Evolutionary conservation across 2,797 vertebrate species (phyloP).

Genomic region (Cryptoblepharus egeriae): DNA sequence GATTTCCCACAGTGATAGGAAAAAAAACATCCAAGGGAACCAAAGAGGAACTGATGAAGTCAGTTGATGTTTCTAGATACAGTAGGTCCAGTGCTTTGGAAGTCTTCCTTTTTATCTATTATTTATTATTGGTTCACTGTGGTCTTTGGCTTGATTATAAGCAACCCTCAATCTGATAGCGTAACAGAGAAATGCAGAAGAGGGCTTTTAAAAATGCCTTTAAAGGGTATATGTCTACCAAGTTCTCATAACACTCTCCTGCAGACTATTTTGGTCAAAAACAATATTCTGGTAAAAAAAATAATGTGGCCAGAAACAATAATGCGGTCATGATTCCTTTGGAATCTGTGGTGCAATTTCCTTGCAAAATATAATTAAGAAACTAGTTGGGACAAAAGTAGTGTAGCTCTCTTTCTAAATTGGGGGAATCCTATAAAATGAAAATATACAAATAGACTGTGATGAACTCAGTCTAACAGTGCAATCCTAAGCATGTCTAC

Average conservation of each 20-base stretch:
- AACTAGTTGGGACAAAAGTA: not conserved
- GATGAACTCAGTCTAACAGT: no score
- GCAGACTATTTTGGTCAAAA: not conserved
- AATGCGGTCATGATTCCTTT: not conserved
- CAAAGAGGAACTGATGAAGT: not conserved
- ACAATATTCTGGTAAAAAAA: no score
- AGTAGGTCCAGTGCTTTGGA: not conserved
- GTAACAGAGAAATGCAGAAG: not conserved
- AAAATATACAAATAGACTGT: no score
- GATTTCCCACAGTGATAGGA: not conserved
- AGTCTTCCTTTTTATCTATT: not conserved
- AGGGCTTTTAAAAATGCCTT: not conserved
- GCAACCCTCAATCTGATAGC: not conserved
- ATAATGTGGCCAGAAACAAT: no score
- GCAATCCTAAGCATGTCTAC: no score
- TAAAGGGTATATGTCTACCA: not conserved
- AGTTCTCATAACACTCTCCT: not conserved
- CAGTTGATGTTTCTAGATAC: not conserved
- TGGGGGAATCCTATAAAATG: no score
- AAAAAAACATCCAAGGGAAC: not conserved
- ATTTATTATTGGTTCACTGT: not conserved
- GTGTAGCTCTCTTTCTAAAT: not conserved
- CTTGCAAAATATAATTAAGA: not conserved
- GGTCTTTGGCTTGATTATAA: not conserved
- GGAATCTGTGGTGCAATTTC: not conserved